Evolutionary conservation across 1,140 invertebrate species (phyloP).

Genomic region (Acromyrmex charruanus): DNA sequence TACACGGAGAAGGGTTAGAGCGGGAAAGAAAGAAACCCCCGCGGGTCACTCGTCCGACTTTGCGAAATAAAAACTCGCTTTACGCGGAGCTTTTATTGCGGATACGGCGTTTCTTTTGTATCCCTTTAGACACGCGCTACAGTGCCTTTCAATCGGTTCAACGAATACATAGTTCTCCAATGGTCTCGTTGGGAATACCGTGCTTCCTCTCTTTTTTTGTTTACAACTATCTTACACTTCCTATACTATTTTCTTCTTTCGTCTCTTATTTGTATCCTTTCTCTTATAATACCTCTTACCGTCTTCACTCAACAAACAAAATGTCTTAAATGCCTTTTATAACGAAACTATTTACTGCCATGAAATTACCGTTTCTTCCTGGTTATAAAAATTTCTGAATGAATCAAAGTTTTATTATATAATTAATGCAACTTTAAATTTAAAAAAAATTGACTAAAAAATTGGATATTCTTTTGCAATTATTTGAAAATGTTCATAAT

Average conservation of each 20-base stretch:
- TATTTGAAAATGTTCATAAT: not conserved
- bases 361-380: not conserved
- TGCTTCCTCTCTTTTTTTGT: slow-evolving; percentile 44
- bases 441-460: not conserved
- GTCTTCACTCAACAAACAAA: slow-evolving; percentile 39
- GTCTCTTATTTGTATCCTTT: slow-evolving; percentile 21
- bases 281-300: slow-evolving; percentile 51
- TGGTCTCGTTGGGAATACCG: slow-evolving; percentile 73
- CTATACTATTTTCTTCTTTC: slow-evolving; percentile 27
- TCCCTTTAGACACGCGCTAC: slow-evolving; percentile 76
- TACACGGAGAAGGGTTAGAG: not conserved
- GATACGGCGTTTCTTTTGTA: slow-evolving; percentile 82
- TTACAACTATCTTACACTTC: slow-evolving; percentile 61
- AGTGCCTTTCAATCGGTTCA: slow-evolving; percentile 82
- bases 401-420: slow-evolving; percentile 10
- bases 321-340: slow-evolving; percentile 50
- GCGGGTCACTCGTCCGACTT: slow-evolving; percentile 82
- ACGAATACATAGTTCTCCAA: slow-evolving; percentile 78
- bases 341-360: slow-evolving; percentile 34
- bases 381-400: slow-evolving; percentile 35
- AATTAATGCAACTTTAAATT: slow-evolving; percentile 4
- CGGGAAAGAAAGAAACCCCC: slow-evolving; percentile 71
- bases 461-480: not conserved
- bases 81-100: slow-evolving; percentile 84
- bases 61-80: slow-evolving; percentile 85